phyloP scores from a whole-genome alignment of 2,113 vertebrate species.

The Dryoscopus gambensis region DNA sequence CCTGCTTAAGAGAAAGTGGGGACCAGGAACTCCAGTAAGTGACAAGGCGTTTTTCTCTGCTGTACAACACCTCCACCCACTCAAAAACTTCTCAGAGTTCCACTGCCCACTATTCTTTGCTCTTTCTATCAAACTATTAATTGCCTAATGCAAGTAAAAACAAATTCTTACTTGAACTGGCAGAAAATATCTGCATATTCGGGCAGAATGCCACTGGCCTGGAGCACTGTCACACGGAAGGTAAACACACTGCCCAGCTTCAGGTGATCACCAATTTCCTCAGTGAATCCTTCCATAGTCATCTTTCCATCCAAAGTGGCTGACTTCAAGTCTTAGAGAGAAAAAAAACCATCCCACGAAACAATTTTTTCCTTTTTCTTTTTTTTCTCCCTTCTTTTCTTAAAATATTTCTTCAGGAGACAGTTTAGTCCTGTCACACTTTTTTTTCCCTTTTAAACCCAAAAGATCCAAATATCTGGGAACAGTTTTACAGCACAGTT shows the following conservation, averaged over 20 bases:
- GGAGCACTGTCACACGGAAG: conserved; percentile 94
- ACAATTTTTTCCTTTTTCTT: neutral
- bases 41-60: neutral
- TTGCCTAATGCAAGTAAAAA: neutral
- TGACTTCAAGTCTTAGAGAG: conserved; percentile 84
- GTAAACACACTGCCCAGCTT: conserved; percentile 94
- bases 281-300: conserved; percentile 78
- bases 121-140: neutral
- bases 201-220: conserved; percentile 87
- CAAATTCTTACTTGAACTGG: conserved; percentile 93
- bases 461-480: neutral
- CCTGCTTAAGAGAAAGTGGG: neutral
- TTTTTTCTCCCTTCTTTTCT: neutral
- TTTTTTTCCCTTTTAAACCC: neutral
- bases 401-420: neutral
- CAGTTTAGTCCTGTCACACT: neutral
- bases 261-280: conserved; percentile 83
- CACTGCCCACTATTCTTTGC: neutral
- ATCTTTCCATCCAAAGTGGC: conserved; percentile 84
- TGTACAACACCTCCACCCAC: neutral
- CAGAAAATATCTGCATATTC: conserved; percentile 98
- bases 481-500: neutral
- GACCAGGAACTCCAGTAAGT: neutral
- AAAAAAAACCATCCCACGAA: neutral
- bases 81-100: neutral